Conservation (phyloP, 1,140 invertebrate species). For the Caerostris darwini region DNA sequence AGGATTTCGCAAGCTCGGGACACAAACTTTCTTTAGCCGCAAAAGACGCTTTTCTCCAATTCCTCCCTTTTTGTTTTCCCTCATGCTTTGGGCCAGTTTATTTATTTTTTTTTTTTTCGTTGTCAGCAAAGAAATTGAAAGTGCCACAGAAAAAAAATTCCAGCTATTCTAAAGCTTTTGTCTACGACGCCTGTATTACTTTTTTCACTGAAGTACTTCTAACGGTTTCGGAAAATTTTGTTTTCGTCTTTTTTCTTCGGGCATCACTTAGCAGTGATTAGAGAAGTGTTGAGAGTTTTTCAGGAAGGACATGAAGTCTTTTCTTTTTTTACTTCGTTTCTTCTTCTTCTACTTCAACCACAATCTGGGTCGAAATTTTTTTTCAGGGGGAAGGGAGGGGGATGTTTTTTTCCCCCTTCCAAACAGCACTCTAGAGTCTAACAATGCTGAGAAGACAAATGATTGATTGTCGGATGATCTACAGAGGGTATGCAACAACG, state of each 20-base stretch:
- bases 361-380: background rate
- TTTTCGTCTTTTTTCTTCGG: background rate
- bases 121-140: slow-evolving; percentile 46
- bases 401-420: background rate
- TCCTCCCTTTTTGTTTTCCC: too few relatives aligned
- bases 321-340: too few relatives aligned
- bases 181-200: background rate
- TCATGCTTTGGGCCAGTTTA: too few relatives aligned
- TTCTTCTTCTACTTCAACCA: background rate
- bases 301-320: too few relatives aligned
- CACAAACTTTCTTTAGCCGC: background rate
- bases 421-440: background rate
- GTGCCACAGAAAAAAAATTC: background rate
- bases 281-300: slow-evolving; percentile 56
- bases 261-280: slow-evolving; percentile 68
- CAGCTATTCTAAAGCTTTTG: background rate
- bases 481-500: too few relatives aligned
- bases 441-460: background rate
- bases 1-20: background rate
- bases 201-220: background rate
- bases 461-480: background rate
- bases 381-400: background rate
- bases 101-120: background rate
- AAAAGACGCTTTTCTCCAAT: background rate
- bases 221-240: too few relatives aligned